phyloP scores from a whole-genome alignment of 2,888 invertebrate species.

The Holacanthella duospinosa region DNA sequence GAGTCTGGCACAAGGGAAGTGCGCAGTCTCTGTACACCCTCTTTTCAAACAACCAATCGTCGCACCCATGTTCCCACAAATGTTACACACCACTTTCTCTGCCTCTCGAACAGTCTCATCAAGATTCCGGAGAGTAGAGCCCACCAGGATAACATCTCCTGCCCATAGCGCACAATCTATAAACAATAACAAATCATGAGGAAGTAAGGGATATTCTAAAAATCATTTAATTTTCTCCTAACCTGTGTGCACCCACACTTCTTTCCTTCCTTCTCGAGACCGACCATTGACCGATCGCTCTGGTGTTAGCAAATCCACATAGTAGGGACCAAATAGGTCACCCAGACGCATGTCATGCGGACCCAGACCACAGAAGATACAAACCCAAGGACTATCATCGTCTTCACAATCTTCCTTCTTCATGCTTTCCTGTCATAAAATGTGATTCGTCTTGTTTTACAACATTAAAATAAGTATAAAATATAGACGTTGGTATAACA shows the following conservation, averaged over 20 bases:
- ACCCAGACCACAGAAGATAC: constrained; percentile 30
- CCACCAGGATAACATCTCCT: constrained; percentile 27
- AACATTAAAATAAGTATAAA: neutral
- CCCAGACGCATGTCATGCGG: constrained; percentile 32
- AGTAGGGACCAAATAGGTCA: constrained; percentile 36
- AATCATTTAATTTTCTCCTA: no score
- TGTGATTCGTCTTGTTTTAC: neutral
- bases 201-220: neutral
- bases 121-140: constrained; percentile 24
- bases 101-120: constrained; percentile 28
- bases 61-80: constrained; percentile 28
- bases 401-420: constrained; percentile 24
- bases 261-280: constrained; percentile 11
- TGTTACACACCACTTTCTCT: constrained; percentile 22
- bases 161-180: constrained; percentile 36
- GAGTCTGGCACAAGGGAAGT: constrained; percentile 32
- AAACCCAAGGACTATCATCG: constrained; percentile 30
- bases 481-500: neutral
- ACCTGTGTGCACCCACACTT: constrained; percentile 37
- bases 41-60: constrained; percentile 31
- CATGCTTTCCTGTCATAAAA: constrained; percentile 9
- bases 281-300: neutral
- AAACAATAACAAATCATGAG: neutral
- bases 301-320: constrained; percentile 17
- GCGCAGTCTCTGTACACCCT: constrained; percentile 30